A percentile compares a stretch with the other conserved stretches of the same genome.
phyloP scores from a whole-genome alignment of 1,140 invertebrate genomes.

The Asbolus verrucosus region DNA sequence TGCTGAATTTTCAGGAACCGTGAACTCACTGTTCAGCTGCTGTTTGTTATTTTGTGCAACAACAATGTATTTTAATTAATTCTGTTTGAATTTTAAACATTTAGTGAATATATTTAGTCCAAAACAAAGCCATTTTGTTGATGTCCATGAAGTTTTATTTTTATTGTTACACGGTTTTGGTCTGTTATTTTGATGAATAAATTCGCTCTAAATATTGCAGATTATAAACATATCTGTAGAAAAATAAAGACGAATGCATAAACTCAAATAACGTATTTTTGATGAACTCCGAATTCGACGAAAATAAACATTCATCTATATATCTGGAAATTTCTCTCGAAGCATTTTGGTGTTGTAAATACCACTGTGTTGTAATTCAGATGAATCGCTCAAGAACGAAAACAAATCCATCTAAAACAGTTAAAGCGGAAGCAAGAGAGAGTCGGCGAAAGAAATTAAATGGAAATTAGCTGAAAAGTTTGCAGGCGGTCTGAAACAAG shows the following conservation, averaged over 20 bases:
- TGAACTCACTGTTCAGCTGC: conserved; percentile 4
- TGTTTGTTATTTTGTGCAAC: no score
- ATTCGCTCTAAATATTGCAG: no score
- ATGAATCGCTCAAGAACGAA: conserved; percentile 22
- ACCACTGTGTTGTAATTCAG: conserved; percentile 10
- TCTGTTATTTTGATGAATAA: background rate
- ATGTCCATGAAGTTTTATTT: conserved; percentile 8
- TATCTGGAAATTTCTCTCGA: conserved; percentile 3
- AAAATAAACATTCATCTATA: background rate
- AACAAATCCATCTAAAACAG: conserved; percentile 22
- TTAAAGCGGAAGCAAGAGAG: conserved; percentile 18
- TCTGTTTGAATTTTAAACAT: conserved; percentile 30
- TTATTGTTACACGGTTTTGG: background rate
- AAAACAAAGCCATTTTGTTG: conserved; percentile 1
- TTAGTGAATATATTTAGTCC: conserved; percentile 1
- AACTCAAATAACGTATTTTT: conserved; percentile 8
- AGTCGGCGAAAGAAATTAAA: conserved; percentile 33
- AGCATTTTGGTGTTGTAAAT: conserved; percentile 20
- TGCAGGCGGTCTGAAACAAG: conserved; percentile 8
- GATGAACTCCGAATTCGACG: conserved; percentile 1
- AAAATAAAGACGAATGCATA: no score
- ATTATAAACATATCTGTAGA: no score
- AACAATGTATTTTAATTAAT: conserved; percentile 31
- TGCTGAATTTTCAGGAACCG: conserved; percentile 18
- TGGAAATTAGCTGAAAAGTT: conserved; percentile 34